Evolutionary conservation across 2,113 vertebrate species (phyloP).

Genomic region (Periophthalmus modestus): DNA sequence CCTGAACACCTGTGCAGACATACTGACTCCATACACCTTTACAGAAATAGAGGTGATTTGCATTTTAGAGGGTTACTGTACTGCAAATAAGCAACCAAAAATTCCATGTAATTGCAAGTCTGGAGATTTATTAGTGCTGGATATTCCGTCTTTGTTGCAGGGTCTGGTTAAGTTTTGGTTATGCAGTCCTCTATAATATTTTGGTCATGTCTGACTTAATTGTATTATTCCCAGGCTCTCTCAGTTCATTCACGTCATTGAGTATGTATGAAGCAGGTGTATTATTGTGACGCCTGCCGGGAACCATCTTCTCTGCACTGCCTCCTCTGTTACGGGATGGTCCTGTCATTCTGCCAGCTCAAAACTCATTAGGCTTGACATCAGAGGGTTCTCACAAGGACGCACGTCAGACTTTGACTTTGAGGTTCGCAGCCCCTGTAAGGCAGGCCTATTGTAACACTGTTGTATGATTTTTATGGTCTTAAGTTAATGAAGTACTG

Average conservation of each 20-base stretch:
- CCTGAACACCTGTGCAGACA: slow-evolving; percentile 23
- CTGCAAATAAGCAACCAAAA: not conserved
- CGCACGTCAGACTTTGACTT: slow-evolving; percentile 7
- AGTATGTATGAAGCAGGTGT: not conserved
- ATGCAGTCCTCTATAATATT: not conserved
- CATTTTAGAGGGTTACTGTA: not conserved
- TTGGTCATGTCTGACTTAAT: not conserved
- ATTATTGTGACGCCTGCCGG: slow-evolving; percentile 1
- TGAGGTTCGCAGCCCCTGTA: not conserved
- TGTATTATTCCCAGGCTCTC: rapidly evolving
- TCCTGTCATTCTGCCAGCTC: not conserved
- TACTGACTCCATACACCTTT: slow-evolving; percentile 19
- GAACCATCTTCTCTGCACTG: slow-evolving; percentile 1
- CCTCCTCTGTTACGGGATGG: not conserved
- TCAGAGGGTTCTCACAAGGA: slow-evolving; percentile 3
- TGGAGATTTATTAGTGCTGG: not conserved
- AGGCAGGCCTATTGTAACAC: not conserved
- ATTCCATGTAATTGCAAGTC: no score
- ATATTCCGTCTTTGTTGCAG: not conserved
- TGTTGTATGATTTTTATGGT: not conserved
- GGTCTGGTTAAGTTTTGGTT: not conserved
- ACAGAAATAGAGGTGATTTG: not conserved
- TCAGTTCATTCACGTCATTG: not conserved
- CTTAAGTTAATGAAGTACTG: no score
- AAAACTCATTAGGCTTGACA: slow-evolving; percentile 16